Conservation (phyloP, 2,113 vertebrate species). For the Calidris pygmaea region DNA sequence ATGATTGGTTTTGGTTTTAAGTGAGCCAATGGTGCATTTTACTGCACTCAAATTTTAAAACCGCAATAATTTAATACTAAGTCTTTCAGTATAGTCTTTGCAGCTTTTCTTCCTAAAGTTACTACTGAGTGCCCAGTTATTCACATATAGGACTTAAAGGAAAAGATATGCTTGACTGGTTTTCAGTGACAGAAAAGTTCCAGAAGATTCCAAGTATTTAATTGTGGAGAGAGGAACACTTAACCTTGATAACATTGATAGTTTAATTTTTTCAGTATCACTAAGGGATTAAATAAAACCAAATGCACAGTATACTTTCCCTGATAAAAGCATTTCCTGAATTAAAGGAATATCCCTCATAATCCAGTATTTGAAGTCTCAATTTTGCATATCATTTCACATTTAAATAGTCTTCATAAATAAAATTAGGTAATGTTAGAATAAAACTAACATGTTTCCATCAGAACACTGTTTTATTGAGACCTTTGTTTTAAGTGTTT, state of each 20-base stretch:
- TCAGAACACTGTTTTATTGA: background rate
- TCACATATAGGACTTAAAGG: background rate
- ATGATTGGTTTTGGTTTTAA: background rate
- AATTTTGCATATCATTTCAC: background rate
- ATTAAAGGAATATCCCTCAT: background rate
- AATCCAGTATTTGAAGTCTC: background rate
- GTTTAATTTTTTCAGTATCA: conserved; percentile 21
- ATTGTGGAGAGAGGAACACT: background rate
- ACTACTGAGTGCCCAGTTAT: background rate
- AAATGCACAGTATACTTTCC: background rate
- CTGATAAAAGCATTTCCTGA: background rate
- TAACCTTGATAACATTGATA: background rate
- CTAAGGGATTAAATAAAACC: conserved; percentile 1
- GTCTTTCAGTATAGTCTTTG: background rate
- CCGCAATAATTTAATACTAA: background rate
- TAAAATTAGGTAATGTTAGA: background rate
- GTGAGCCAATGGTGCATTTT: background rate
- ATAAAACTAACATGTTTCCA: background rate
- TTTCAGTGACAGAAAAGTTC: background rate
- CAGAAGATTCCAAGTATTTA: background rate
- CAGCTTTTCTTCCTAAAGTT: background rate
- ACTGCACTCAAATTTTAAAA: background rate
- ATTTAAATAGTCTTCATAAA: background rate
- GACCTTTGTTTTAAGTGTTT: background rate
- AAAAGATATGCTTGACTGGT: background rate